Conservation (phyloP, 2,113 vertebrate species). For the Spea bombifrons region DNA sequence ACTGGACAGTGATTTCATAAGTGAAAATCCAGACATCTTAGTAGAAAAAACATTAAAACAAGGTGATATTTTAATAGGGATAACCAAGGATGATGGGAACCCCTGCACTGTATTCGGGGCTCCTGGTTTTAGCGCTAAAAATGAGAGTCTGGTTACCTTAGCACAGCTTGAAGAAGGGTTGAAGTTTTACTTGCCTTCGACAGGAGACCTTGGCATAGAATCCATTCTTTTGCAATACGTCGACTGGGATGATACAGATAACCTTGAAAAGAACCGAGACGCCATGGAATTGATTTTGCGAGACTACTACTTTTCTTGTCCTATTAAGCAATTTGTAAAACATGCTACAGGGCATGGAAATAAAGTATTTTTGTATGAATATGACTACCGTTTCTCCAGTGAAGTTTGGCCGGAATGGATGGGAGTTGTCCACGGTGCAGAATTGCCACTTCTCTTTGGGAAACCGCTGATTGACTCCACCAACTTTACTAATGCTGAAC, state of each 20-base stretch:
- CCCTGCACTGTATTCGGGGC: slow-evolving; percentile 54
- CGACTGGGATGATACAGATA: slow-evolving; percentile 61
- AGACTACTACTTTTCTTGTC: slow-evolving; percentile 59
- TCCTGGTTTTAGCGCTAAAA: slow-evolving; percentile 52
- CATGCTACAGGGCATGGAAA: slow-evolving; percentile 57
- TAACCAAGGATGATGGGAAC: slow-evolving; percentile 64
- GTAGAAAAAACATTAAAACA: slow-evolving; percentile 52
- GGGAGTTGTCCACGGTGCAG: slow-evolving; percentile 66
- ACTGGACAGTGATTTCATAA: slow-evolving; percentile 63
- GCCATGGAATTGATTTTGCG: slow-evolving; percentile 54
- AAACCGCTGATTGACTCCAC: slow-evolving; percentile 57
- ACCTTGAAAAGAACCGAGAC: slow-evolving; percentile 60
- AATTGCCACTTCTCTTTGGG: slow-evolving; percentile 72
- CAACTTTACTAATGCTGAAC: slow-evolving; percentile 60
- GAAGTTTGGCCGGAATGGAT: slow-evolving; percentile 72
- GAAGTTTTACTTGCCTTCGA: slow-evolving; percentile 19
- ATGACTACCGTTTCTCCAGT: slow-evolving; percentile 63
- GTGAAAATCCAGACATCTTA: slow-evolving; percentile 54
- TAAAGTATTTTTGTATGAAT: slow-evolving; percentile 60
- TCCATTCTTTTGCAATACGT: slow-evolving; percentile 60
- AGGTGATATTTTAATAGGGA: slow-evolving; percentile 61
- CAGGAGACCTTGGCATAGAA: slow-evolving; percentile 49
- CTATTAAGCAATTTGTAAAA: slow-evolving; percentile 57
- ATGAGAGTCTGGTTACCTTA: slow-evolving; percentile 60
- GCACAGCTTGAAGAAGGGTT: slow-evolving; percentile 57